Evolutionary conservation across 2,888 invertebrate species (phyloP), one percentile per base, ranked within the genome.

Genomic region (Thereva nobilitata): DNA sequence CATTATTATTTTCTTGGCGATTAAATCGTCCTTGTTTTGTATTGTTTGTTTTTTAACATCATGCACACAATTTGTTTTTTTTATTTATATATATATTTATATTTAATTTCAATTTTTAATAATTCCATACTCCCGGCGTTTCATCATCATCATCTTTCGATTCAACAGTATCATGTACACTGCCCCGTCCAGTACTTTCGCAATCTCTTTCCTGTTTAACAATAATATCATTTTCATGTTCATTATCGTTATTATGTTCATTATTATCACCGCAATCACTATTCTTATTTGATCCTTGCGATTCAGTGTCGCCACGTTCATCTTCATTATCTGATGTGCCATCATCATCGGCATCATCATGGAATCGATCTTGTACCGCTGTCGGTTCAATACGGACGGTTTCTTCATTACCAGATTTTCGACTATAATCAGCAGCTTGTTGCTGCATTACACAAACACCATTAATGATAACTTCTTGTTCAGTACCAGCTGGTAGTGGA

Each of bases 371-470:
- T 73, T 87, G 84, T 35, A 88, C 90, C 2, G 91, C 88, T 34
- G 89, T 88, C 0, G 91, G 91, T 78, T 92, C 92, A 57, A 90
- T 88, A 38, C 88, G 85, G 66, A 76, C 75, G 6, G 73, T 74
- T 35, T 71, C 72, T 35, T 70, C 70, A n/a, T 52, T 68, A 9
- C 66, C 82, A 1, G 70, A 66, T 67, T 83, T 83, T 65, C 86
- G 80, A 7, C 82, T 82, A 53, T 85, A 80, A 78, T 90, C 90
- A 78, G 92, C 90, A 72, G 90, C 91, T 67, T 91, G 89, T 68
- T 89, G 88, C 73, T 92, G 88, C 91, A 94, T 92, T 5, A 95
- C 94, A 77, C 95, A 95, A 37, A 95, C 95, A 1, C 95, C 95
- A 77, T 95, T 95, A 74, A 95, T 94, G 76, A 95, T 94, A 37